Evolutionary conservation across 92 coral and sea anemone genomes (phyloP), one percentile per base, ranked within the genome.

Genomic region (Porites divaricata): DNA sequence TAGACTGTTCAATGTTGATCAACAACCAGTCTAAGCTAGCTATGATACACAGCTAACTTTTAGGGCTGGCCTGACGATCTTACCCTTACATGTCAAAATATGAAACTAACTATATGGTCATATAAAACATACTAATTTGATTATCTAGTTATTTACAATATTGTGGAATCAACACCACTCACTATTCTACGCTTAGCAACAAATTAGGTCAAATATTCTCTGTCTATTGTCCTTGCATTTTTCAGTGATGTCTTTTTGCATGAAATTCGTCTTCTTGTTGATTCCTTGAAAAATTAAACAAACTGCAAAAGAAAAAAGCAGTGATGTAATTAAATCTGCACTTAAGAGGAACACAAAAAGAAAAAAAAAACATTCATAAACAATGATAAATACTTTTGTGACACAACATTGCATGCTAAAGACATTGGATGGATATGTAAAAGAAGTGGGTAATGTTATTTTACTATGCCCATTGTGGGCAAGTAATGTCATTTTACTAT

Each of bases 31-130:
- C 35, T 80, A 80, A 28, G 56, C 76, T 58, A 80, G 85, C 76
- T 80, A 70, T 80, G 85, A 80, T 80, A 70, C 85, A 80, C 85
- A 80, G 76, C 85, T 80, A 68, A 24, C 63, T 9, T 26, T 25
- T 26, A 10, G 26, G 26, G 51, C 45, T 35, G 45, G 45, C 45
- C 45, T 35, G 65, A 8, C n/a, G 48, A 16, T 69, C 84, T 69
- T 57, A 16, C 21, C 59, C 51, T 14, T 49, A 64, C 66, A n/a
- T 66, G 49, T 63, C 19, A 75, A 69, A 21, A 26, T 82, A 82
- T 82, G 86, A 82, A 72, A 82, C 79, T 82, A 72, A 59, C 45
- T 82, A 51, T 82, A 61, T 62, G 72, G 63, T 53, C 63, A 73
- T 82, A 71, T 72, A 82, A 82, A 82, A 72, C 86, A 82, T 75